Base-by-base conservation (phyloP, 2,113 vertebrate species). In the Coturnix japonica region DNA sequence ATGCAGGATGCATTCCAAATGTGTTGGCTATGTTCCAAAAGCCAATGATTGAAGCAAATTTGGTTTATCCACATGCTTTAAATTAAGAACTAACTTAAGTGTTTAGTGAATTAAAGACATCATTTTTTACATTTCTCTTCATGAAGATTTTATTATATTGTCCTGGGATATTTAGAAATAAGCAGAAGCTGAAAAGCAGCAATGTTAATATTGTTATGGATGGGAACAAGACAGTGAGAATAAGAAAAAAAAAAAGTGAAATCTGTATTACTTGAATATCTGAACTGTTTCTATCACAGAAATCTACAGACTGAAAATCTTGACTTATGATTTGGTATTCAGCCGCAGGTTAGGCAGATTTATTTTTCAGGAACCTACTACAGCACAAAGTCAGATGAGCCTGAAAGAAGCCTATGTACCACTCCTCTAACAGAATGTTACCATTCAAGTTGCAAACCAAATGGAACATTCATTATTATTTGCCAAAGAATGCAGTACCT, bases 1-100 rank as follows among this genome's bases (percentile, higher is more conserved):
- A 91, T 81, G 87, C 85, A 91, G 89, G 91, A 95, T 92, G 72
- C 76, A 91, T 89, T 95, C 92, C 95, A 96, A 94, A 92, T 92
- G 85, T 57, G 66, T 49, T 92, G 93, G 89, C 87, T 87, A 26
- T 60, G 10, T 16, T 83, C 85, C 94, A 94, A 69, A 89, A 85
- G n/a, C 71, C 78, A 92, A 80, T 41, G 47, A 85, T 75, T 85
- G 91, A 87, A 92, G 72, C 61, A 89, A 91, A 94, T 96, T 85
- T 89, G 79, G 72, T 94, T 96, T 95, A 96, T 59, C 83, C 92
- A 89, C 60, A 71, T 94, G 92, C 67, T 96, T 95, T 92, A 96
- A 96, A 94, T 95, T 96, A 96, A 89, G 78, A 81, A 89, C 60
- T 95, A 82, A 60, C 94, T 91, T 93, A 93, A 89, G 64, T 41